Base-by-base conservation (phyloP, 2,888 invertebrate species). In the Scrobipalpa atriplicella region DNA sequence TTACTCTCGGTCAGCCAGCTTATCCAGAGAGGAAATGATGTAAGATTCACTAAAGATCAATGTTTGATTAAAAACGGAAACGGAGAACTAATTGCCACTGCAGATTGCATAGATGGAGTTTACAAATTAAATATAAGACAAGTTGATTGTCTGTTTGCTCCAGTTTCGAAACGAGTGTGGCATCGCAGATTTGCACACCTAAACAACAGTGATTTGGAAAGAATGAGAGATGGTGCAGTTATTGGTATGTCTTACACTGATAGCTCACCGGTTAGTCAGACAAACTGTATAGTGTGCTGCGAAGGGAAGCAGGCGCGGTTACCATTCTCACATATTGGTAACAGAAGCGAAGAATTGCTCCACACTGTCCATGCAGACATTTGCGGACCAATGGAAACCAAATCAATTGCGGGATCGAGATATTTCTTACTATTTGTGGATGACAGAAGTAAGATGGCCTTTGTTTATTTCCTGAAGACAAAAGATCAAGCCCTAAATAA, bases 361-460 rank as follows among this genome's bases (percentile, higher is more conserved):
- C n/a, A n/a, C n/a, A n/a, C n/a, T n/a, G n/a, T n/a, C n/a, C n/a
- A n/a, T n/a, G n/a, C n/a, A n/a, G n/a, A n/a, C n/a, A n/a, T n/a
- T n/a, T n/a, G n/a, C n/a, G n/a, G n/a, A n/a, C n/a, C n/a, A n/a
- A n/a, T n/a, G n/a, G n/a, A n/a, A n/a, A n/a, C n/a, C n/a, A n/a
- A n/a, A n/a, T 72, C 72, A 21, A 64, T 72, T 10, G 67, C 64
- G 29, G 68, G 64, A 67, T 38, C 75, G 0, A 73, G 66, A 61
- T 81, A 78, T 69, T 77, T 79, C 47, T 43, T 73, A 13, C 19
- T 72, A 8, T 70, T 72, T 41, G 38, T 73, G 0, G 70, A 72
- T 47, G 72, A 73, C 47, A 69, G 54, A 19, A 67, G 67, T 54
- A 11, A 70, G 8, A 71, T 72, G 71, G 62, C 65, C 6, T 56